These are phyloP conservation scores for Poecilia wingei DNA, from an alignment of 2,797 vertebrate genomes.

Conservation along the genomic window DNA sequence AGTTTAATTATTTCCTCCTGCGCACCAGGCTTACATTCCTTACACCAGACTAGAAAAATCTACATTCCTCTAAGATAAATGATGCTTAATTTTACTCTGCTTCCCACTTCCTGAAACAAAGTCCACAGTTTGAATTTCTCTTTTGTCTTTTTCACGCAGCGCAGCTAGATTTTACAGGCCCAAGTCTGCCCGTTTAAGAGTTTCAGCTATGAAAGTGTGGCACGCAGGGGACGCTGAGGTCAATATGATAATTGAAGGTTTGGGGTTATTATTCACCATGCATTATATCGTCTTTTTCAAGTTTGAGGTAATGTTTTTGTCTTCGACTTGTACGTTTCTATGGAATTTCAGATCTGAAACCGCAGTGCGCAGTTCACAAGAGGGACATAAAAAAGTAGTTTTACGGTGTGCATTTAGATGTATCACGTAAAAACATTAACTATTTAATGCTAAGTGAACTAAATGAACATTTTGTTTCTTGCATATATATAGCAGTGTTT, in stretches of 20 bases:
- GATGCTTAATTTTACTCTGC: conserved; percentile 30
- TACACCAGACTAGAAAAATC: conserved; percentile 29
- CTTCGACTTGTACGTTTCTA: conserved; percentile 56
- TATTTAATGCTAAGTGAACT: neutral
- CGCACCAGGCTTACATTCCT: conserved; percentile 58
- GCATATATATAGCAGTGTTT: neutral
- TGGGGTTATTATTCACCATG: conserved; percentile 53
- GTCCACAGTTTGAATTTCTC: conserved; percentile 40
- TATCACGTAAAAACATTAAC: neutral
- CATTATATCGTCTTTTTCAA: conserved; percentile 37
- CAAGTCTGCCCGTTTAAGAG: conserved; percentile 51
- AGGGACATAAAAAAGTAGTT: conserved; percentile 15
- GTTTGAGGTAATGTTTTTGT: conserved; percentile 50
- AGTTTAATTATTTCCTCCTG: conserved; percentile 70
- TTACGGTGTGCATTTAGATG: neutral
- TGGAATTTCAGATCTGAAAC: conserved; percentile 41
- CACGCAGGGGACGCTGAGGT: conserved; percentile 49
- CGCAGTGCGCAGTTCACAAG: conserved; percentile 19
- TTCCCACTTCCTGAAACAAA: conserved; percentile 18
- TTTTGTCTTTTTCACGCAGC: conserved; percentile 56
- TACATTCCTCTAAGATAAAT: conserved; percentile 33
- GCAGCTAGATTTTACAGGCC: conserved; percentile 57
- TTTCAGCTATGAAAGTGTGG: conserved; percentile 28
- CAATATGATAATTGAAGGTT: conserved; percentile 67
- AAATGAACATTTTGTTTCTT: neutral